Base-by-base conservation (phyloP, 2,113 vertebrate genomes). In the Psammodynastes pulverulentus region DNA sequence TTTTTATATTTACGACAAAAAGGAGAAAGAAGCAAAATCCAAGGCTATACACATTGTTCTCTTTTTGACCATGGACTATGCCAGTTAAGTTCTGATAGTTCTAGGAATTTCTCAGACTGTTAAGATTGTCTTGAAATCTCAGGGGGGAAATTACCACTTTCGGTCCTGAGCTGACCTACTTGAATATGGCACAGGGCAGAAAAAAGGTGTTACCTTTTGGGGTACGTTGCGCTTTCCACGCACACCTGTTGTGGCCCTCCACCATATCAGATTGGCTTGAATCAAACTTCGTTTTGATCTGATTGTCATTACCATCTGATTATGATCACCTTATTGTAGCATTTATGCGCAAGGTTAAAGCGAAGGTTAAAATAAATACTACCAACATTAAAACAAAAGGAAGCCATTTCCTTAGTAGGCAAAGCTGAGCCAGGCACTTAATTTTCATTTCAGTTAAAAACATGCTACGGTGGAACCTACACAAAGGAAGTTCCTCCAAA, bases 81-180 rank as follows among this genome's bases (percentile, higher is more conserved):
- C 92, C 94, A 94, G 95, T 58, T 92, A 94, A 51, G 93, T 93
- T 94, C 93, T 95, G 52, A 45, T 93, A 96, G 94, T 96, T 97
- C 95, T 96, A 96, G 97, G 96, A 97, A 96, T 97, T 97, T 96
- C 96, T 96, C 93, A 97, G 96, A 96, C 90, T 49, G 95, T 88
- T 96, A 87, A 87, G 94, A 95, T 84, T 96, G 95, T 96, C 90
- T 89, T 92, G 95, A 96, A 95, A 97, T 96, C 96, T 97, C 94
- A 96, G 94, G 92, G 92, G 92, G 53, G 94, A 96, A 96, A 93
- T 92, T 94, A 94, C 95, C 93, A 92, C 93, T 95, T 89, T 95
- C 10, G 90, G 85, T 87, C 89, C 95, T 95, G 93, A 67, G 93
- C 94, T 91, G 95, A 94, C 88, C 93, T 84, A 93, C 86, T 93